phyloP scores from a whole-genome alignment of 2,113 vertebrate genomes.

The rat (Rattus norvegicus) region GRCr8 NC_086020.1:250842001-250842500 shows the following conservation, averaged over 20 bases:
- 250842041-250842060: background rate
- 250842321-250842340: background rate
- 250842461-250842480: background rate
- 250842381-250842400: background rate
- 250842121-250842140: background rate
- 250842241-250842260: background rate
- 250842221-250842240: background rate
- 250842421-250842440: background rate
- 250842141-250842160: background rate
- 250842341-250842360: background rate
- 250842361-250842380: background rate
- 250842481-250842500: background rate
- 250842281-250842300: background rate
- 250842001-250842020: background rate
- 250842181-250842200: background rate
- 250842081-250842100: background rate
- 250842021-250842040: background rate
- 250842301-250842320: background rate
- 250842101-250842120: background rate
- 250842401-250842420: background rate
- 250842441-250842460: fast-evolving
- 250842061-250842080: background rate
- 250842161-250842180: background rate
- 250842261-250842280: background rate
- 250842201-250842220: background rate